Percentiles rank a stretch among this genome's conserved stretches.
Conservation (phyloP, 2,797 vertebrate genomes). For the Luscinia luscinia region DNA sequence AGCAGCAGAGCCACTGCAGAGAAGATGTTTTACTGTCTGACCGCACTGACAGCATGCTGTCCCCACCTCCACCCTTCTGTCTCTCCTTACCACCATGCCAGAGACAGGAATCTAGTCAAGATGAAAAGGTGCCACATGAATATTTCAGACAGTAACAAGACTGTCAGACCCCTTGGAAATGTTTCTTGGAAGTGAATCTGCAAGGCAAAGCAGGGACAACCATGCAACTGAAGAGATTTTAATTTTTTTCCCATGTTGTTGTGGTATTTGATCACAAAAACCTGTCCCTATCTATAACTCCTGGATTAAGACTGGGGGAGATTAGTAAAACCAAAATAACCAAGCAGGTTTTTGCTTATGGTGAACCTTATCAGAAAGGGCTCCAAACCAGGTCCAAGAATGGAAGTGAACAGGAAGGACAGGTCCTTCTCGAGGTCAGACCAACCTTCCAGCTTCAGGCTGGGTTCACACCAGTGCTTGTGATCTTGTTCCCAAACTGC, state of each 20-base stretch:
- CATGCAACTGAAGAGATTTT: background rate
- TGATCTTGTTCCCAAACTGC: fast-evolving
- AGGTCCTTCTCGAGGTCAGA: background rate
- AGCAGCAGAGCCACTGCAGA: background rate
- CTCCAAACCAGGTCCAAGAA: background rate
- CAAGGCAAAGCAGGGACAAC: background rate
- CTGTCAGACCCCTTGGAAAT: background rate
- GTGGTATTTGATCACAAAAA: background rate
- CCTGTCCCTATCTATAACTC: background rate
- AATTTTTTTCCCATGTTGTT: background rate
- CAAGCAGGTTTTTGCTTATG: background rate
- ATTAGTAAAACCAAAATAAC: background rate
- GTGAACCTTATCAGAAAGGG: background rate
- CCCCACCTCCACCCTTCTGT: background rate
- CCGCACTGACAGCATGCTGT: background rate
- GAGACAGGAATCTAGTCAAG: background rate
- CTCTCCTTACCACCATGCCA: background rate
- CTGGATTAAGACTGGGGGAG: background rate
- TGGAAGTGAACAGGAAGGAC: background rate
- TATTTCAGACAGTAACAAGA: background rate
- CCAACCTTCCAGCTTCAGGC: background rate
- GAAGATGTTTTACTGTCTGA: background rate
- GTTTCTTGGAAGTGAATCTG: background rate
- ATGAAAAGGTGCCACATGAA: background rate
- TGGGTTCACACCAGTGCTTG: fast-evolving